Evolutionary conservation across 2,113 vertebrate genomes (phyloP), one percentile per base, ranked within the genome.

Genomic region (Zingel zingel): DNA sequence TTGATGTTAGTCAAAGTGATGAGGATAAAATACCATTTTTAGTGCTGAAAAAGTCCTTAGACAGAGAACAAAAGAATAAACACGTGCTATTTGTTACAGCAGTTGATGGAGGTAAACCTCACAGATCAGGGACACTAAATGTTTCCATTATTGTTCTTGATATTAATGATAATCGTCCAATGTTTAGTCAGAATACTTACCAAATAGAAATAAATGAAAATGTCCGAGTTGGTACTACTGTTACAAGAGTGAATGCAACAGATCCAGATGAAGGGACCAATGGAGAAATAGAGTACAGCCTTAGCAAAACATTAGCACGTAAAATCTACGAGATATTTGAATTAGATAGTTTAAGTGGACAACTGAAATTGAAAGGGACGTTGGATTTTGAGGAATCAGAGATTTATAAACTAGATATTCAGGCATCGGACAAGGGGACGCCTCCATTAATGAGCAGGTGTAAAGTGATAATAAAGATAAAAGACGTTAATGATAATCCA

Each of bases 401-500:
- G 0, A 30, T 65, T n/a, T 90, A 81, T 23, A 85, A 88, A 81
- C 9, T 92, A 1, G 89, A 92, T 1, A 8, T 92, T 36, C 43
- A 91, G 7, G 89, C 84, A 7, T 85, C 80, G 0, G 91, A 92
- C 13, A 87, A 82, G 67, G 89, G 80, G 0, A 19, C 5, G 5
- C 87, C 86, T 48, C 94, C 94, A 6, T 21, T 93, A 6, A 89
- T 84, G 0, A 79, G 81, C 0, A 70, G 90, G 5, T 88, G 88
- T 39, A 91, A 87, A 68, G 88, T 95, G 0, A 78, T 92, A 15
- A 69, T 95, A 50, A 91, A 95, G 4, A 85, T 97, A 39, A 13
- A 92, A 74, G 96, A 97, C 62, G 74, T 96, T 18, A 97, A 98
- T n/a, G 96, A 97, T 36, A 97, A 96, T 65, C 21, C 69, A 0